These are phyloP conservation scores for Thamnophis elegans DNA, from an alignment of 2,797 vertebrate genomes.

Conservation along the genomic window DNA sequence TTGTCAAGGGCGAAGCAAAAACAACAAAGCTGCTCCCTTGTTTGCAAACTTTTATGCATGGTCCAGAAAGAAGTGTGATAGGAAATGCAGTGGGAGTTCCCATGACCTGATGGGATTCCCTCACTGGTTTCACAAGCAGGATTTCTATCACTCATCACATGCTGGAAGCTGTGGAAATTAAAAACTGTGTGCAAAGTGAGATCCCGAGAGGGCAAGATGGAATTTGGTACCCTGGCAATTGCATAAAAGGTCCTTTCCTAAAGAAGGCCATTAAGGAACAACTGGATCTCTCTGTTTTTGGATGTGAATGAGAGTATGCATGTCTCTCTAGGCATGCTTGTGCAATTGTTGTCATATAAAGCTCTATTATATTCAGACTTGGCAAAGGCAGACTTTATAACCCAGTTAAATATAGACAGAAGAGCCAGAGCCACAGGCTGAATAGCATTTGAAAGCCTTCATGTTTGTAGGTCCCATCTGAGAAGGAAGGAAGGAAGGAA, in stretches of 20 bases:
- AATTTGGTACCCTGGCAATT: conserved; percentile 54
- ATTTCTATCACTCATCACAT: conserved; percentile 25
- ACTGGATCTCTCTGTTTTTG: conserved; percentile 32
- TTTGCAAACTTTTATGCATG: background rate
- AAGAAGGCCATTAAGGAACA: conserved; percentile 42
- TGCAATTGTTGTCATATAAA: conserved; percentile 41
- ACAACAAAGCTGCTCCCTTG: background rate
- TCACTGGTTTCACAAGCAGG: background rate
- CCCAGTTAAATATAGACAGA: conserved; percentile 34
- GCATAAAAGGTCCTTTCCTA: conserved; percentile 53
- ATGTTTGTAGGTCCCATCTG: conserved; percentile 35
- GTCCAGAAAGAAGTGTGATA: background rate
- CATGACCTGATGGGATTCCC: background rate
- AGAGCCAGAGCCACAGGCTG: conserved; percentile 40
- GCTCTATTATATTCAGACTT: conserved; percentile 63
- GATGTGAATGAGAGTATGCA: conserved; percentile 17
- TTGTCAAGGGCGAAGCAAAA: background rate
- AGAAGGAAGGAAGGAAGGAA: background rate
- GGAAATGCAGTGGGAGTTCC: background rate
- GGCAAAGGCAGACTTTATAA: conserved; percentile 36
- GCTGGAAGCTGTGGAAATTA: conserved; percentile 13
- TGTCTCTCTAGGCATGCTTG: conserved; percentile 51
- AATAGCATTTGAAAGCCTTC: conserved; percentile 56
- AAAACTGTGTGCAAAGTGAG: background rate
- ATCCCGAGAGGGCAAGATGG: conserved; percentile 8